Evolutionary conservation across 2,888 invertebrate species (phyloP), one percentile per base, ranked within the genome.

Genomic region (Leptogaster cylindrica): DNA sequence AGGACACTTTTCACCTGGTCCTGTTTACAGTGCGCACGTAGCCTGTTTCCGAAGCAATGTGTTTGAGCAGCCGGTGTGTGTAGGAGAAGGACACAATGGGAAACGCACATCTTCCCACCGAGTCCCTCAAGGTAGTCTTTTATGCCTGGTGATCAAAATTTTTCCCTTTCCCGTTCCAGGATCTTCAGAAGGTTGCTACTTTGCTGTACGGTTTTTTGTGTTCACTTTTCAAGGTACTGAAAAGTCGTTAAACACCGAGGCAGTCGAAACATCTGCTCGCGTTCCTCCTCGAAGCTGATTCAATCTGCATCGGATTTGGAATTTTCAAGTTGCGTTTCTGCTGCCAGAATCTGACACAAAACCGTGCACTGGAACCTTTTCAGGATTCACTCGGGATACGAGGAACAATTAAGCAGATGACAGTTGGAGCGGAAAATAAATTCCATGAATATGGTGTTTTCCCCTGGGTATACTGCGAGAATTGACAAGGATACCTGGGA

Each of bases 391-490:
- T n/a, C n/a, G n/a, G n/a, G n/a, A n/a, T n/a, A n/a, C n/a, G n/a
- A n/a, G n/a, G 44, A 44, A 61, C 44, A 61, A 61, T 61, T 41
- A 16, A 61, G 20, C 27, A 61, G 28, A 44, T 27, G 61, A 61
- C 44, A 61, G 44, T 61, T 44, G 61, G 44, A 61, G 61, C 61
- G 28, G 27, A 61, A 44, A 44, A 44, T 61, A 44, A 44, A 61
- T 61, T 61, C 44, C 44, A 25, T 61, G 61, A 61, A 61, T 44
- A 61, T 61, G 41, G 8, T 25, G 28, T 16, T 61, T 61, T 61
- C 44, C 20, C 46, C 20, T 25, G 46, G n/a, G n/a, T n/a, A n/a
- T n/a, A n/a, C n/a, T 41, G n/a, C 41, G 10, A 2, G 12, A 5
- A n/a, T 25, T n/a, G 27, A 48, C 25, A 16, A 48, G 8, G 14